Conservation (phyloP, 2,113 vertebrate species). For the Phyllopteryx taeniolatus region DNA sequence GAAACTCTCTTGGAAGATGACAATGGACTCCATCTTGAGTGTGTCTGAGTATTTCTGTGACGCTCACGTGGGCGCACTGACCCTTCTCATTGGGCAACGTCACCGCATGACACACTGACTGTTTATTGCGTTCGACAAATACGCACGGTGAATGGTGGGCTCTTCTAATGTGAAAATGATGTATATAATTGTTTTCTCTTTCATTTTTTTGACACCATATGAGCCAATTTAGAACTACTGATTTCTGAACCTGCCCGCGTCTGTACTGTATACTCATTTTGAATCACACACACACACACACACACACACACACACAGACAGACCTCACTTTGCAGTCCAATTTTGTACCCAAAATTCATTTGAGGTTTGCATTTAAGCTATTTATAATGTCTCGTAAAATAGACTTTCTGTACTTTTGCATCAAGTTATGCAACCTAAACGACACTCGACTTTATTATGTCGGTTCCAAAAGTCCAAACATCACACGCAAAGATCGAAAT, state of each 20-base stretch:
- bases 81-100: constrained; percentile 44
- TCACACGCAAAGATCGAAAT: neutral
- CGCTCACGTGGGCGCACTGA: constrained; percentile 48
- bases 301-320: too few species aligned
- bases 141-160: constrained; percentile 20
- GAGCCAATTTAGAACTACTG: neutral
- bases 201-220: neutral
- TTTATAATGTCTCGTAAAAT: constrained; percentile 11
- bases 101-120: constrained; percentile 48
- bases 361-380: neutral
- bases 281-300: too few species aligned
- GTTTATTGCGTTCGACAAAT: constrained; percentile 19
- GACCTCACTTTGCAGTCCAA: too few species aligned
- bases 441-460: neutral
- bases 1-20: neutral
- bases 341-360: neutral
- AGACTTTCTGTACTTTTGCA: constrained; percentile 27
- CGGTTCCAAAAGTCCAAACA: neutral
- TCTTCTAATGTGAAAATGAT: neutral
- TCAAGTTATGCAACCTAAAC: constrained; percentile 39
- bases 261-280: neutral
- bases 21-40: constrained; percentile 42
- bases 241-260: neutral
- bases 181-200: neutral
- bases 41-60: constrained; percentile 5